Evolutionary conservation across 2,113 vertebrate species (phyloP), one percentile per base, ranked within the genome.

Genomic region (Hipposideros armiger): DNA sequence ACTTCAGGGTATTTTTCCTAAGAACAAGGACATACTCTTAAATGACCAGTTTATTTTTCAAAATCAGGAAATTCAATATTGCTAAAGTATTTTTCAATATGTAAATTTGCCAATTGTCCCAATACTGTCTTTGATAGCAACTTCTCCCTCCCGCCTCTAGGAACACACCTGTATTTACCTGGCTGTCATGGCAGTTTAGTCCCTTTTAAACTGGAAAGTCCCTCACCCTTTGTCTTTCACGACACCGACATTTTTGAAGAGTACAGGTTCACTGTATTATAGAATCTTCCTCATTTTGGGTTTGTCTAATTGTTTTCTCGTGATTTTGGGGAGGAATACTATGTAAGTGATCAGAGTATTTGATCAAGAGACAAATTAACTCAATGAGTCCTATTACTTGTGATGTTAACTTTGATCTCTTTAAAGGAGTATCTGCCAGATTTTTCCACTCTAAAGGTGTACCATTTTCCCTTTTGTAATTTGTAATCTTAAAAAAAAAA

Each of bases 61-160:
- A 95, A 92, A 83, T 82, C 16, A 56, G 32, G 14, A 91, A 91
- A 93, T 85, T n/a, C 36, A 87, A 50, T 66, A 90, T 15, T 78
- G 32, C 24, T 80, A 92, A 69, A 24, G 22, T 66, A 47, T 54
- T 90, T 84, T 77, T 60, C 26, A 91, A 62, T 77, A 81, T 66
- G 80, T 40, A 92, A 91, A 91, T 60, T 73, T 96, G 7, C 8
- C 52, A 66, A 47, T 32, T 86, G 36, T 60, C n/a, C 14, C 45
- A 50, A 54, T 47, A 87, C 7, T 89, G 56, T 87, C 36, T 95
- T 81, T 32, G 45, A 64, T 82, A 83, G 36, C 11, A 28, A 56
- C 30, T 83, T 67, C 24, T 47, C 42, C 67, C 22, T 67, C 0
- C 36, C 69, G 88, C n/a, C 32, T 91, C 64, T 36, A 73, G 84